These are phyloP conservation scores for Delichon dasypus DNA, from an alignment of 2,797 vertebrate species.

Conservation along the genomic window DNA sequence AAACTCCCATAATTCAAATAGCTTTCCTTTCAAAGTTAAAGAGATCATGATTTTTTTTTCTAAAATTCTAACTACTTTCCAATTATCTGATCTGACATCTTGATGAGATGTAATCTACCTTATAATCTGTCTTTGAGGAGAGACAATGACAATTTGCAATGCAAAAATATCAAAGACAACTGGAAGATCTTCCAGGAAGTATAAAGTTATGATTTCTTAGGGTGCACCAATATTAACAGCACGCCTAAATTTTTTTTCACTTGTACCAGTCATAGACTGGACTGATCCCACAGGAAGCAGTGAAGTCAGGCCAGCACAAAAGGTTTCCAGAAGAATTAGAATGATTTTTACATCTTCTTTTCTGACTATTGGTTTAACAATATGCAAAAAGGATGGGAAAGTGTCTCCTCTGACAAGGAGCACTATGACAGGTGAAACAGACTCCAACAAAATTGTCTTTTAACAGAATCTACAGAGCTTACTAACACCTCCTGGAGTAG, in stretches of 20 bases:
- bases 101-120: neutral
- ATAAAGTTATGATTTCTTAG: neutral
- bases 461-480: neutral
- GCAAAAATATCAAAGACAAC: neutral
- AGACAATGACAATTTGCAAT: constrained; percentile 4
- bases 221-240: neutral
- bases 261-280: neutral
- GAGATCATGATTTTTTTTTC: neutral
- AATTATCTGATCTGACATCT: neutral
- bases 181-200: neutral
- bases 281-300: neutral
- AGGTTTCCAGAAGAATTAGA: neutral
- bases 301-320: neutral
- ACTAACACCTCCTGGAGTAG: neutral
- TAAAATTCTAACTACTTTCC: neutral
- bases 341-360: neutral
- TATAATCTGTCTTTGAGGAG: neutral
- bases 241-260: neutral
- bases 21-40: neutral
- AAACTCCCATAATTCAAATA: neutral
- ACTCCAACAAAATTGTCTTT: neutral
- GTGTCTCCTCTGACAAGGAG: neutral
- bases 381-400: neutral
- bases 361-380: neutral
- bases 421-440: neutral